Conservation (phyloP, 1,140 invertebrate genomes). For the Camponotus floridanus region DNA sequence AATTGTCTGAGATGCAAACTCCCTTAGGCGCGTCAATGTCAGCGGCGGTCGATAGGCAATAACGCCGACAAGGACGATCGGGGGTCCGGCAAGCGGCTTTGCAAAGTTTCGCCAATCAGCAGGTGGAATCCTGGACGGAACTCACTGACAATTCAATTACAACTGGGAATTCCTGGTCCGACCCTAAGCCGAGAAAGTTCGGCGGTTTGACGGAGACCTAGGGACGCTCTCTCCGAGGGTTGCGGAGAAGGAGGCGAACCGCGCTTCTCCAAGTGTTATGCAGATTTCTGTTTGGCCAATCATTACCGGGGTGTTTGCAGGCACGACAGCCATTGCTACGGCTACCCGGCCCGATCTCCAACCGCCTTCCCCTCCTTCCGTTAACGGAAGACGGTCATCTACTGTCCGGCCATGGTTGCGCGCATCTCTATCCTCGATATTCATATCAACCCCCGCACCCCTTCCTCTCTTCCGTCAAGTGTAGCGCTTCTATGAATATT, state of each 20-base stretch:
- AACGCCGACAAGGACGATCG: conserved; percentile 68
- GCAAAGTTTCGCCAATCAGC: conserved; percentile 77
- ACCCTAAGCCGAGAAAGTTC: conserved; percentile 79
- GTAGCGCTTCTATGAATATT: conserved; percentile 49
- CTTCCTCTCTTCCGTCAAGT: neutral
- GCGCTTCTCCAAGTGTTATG: conserved; percentile 84
- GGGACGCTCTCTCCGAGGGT: conserved; percentile 61
- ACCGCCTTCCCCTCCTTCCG: neutral
- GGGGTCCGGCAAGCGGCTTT: conserved; percentile 74
- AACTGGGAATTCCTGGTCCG: conserved; percentile 79
- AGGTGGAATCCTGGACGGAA: conserved; percentile 74
- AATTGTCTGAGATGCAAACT: conserved; percentile 46
- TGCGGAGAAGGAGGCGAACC: conserved; percentile 67
- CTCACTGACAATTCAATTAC: conserved; percentile 84
- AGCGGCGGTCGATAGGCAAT: conserved; percentile 54
- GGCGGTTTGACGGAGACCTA: conserved; percentile 71
- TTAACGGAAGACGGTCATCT: conserved; percentile 53
- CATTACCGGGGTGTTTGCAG: conserved; percentile 72
- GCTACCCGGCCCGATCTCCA: conserved; percentile 53
- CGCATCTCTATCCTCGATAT: conserved; percentile 54
- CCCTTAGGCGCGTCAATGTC: conserved; percentile 47
- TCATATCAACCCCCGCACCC: conserved; percentile 28
- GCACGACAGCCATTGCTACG: conserved; percentile 68
- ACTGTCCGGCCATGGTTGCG: conserved; percentile 26
- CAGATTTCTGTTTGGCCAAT: conserved; percentile 86